A percentile compares a stretch with the other conserved stretches of the same genome.
These are phyloP conservation scores for Enteromius anoplus DNA, from an alignment of 2,797 vertebrate genomes.

Conservation along the genomic window DNA sequence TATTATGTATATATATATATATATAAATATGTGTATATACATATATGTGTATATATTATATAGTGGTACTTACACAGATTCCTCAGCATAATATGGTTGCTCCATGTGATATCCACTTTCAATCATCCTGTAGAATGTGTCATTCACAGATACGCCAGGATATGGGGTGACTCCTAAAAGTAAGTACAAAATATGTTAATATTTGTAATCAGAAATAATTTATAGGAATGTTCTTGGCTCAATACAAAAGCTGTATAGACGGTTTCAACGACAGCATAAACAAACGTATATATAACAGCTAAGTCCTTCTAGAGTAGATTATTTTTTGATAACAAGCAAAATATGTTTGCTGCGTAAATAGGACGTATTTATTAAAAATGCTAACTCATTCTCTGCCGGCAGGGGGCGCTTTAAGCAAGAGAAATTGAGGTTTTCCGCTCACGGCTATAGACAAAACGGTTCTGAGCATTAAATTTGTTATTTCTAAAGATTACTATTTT, in stretches of 20 bases:
- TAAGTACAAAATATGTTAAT: neutral
- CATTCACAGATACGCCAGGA: slow-evolving; percentile 90
- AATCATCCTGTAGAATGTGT: slow-evolving; percentile 89
- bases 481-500: too few species aligned
- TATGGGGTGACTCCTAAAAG: slow-evolving; percentile 91
- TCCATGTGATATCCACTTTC: slow-evolving; percentile 95
- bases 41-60: neutral
- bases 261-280: too few species aligned
- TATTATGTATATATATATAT: neutral
- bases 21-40: neutral
- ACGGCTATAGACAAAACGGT: too few species aligned
- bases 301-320: too few species aligned
- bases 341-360: too few species aligned
- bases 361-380: too few species aligned
- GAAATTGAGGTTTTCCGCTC: too few species aligned
- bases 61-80: slow-evolving; percentile 82
- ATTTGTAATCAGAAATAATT: neutral
- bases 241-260: neutral
- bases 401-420: too few species aligned
- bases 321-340: too few species aligned
- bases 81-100: slow-evolving; percentile 87
- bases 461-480: too few species aligned
- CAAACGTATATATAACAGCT: too few species aligned
- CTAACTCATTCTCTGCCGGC: too few species aligned
- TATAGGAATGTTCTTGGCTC: neutral